Base-by-base conservation (phyloP, 2,113 vertebrate species). In the Elachura formosa region DNA sequence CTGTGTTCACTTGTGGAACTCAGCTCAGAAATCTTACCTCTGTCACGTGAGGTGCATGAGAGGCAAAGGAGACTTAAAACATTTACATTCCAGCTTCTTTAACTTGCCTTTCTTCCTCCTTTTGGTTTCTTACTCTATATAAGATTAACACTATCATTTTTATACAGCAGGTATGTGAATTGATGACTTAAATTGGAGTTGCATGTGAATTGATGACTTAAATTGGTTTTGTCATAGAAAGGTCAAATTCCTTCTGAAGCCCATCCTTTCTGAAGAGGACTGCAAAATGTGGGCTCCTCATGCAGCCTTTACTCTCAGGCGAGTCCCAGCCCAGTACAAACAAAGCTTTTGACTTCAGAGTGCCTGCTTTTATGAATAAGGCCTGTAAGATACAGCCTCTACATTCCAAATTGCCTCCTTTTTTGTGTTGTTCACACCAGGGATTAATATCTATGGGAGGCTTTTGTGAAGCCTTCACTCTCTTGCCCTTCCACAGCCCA, bases 391-490 rank as follows among this genome's bases (percentile, higher is more conserved):
- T 85, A 69, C 16, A 8, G 75, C 76, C 69, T 77, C 52, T 84
- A 90, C 87, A 54, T 93, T 96, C 77, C 87, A 89, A 90, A 96
- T 75, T 91, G 62, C 83, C 71, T 87, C 79, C n/a, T 83, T 87
- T 84, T 94, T 93, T 89, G 46, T 89, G 58, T 80, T 78, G 71
- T 94, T 89, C 95, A 90, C 69, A 34, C 64, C 48, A 91, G 28
- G 71, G 90, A 87, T 71, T 95, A 89, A 83, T 88, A 92, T 95
- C 89, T 95, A 52, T 86, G 62, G 63, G 68, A 93, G 56, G 74
- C 58, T 92, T 94, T 87, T 89, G 74, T 92, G 71, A 81, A 91
- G 36, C 45, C 31, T 85, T 94, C 76, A 81, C 62, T 76, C 63
- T 67, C 68, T 92, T 89, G 83, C 64, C 71, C 92, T 96, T 94